Base-by-base conservation (phyloP, 2,113 vertebrate species). In the Hippocampus abdominalis region DNA sequence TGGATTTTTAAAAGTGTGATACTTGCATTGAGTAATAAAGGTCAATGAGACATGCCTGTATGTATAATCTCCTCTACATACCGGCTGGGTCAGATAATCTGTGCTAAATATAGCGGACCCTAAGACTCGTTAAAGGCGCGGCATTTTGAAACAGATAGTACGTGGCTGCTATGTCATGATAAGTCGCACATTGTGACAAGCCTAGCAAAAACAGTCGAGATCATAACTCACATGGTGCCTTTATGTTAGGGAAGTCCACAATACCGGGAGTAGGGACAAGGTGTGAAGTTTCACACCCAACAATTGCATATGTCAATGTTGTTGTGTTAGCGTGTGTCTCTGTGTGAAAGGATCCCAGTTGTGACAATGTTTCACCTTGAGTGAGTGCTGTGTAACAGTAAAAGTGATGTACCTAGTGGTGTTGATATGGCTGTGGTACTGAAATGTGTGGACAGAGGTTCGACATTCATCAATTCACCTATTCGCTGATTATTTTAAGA, bases 1-100 rank as follows among this genome's bases (percentile, higher is more conserved):
- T 16, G 46, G 46, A 48, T 18, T 21, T 51, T 9, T 20, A 51
- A 51, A 51, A n/a, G 49, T 51, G 20, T 12, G 20, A 51, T n/a
- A 21, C 8, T 51, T 51, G 8, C 20, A 49, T 18, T 18, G 46
- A 20, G 46, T 18, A 49, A 49, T 49, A 9, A 51, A 51, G 20
- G 49, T 8, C 20, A 51, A 9, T 21, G 20, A 51, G 8, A 4
- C 53, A 16, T 63, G 6, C 48, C 46, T 2, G 12, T 64, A 68
- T 63, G 23, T 46, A 62, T 49, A 20, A 0, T 11, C 75, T 54
- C 13, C 56, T 74, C 54, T 1, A 57, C 18, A 10, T 32, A 32
- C 77, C 51, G 27, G n/a, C 59, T 68, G 36, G 56, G 25, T 51
- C 32, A 68, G n/a, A 54, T 86, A 82, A 86, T 86, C 85, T 66